Evolutionary conservation across 2,888 invertebrate species (phyloP), one percentile per base, ranked within the genome.

Genomic region (Oasisia sp.): DNA sequence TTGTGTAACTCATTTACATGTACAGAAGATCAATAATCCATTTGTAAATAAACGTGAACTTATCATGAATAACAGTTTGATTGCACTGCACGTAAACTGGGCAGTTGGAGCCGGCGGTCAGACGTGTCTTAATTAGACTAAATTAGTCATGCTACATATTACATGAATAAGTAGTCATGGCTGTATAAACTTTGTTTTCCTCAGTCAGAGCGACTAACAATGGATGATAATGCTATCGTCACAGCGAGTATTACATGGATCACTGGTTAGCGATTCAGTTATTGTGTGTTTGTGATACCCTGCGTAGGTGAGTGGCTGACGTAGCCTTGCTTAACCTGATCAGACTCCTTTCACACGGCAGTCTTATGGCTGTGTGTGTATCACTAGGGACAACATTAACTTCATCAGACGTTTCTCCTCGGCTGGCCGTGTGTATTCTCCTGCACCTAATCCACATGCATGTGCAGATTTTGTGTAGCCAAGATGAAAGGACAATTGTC

Each of bases 161-260:
- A n/a, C n/a, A n/a, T 74, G 74, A 74, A 74, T 74, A 74, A 74
- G n/a, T 74, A 74, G 74, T 74, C 74, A 19, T 74, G 74, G 74
- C 74, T 74, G 74, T 74, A n/a, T 74, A 74, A n/a, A 74, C 27
- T 74, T 74, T 74, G 74, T 74, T 74, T 74, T 74, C 74, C n/a
- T 74, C 74, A 2, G 7, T 74, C 74, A 19, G 7, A n/a, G 74
- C 27, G 74, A 74, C 74, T 27, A 74, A 74, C 5, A 74, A 19
- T 27, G 74, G 27, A 74, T 74, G 27, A 27, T 19, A 3, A 74
- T 19, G 27, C 27, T 74, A 74, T 74, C n/a, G 74, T 74, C 74
- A 74, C 74, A 74, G 74, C n/a, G 74, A 74, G 74, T 19, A 74
- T 74, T 74, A 74, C n/a, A n/a, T 1, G 19, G 74, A 74, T 74